phyloP scores from a whole-genome alignment of 2,113 vertebrate genomes.

The Cygnus atratus region DNA sequence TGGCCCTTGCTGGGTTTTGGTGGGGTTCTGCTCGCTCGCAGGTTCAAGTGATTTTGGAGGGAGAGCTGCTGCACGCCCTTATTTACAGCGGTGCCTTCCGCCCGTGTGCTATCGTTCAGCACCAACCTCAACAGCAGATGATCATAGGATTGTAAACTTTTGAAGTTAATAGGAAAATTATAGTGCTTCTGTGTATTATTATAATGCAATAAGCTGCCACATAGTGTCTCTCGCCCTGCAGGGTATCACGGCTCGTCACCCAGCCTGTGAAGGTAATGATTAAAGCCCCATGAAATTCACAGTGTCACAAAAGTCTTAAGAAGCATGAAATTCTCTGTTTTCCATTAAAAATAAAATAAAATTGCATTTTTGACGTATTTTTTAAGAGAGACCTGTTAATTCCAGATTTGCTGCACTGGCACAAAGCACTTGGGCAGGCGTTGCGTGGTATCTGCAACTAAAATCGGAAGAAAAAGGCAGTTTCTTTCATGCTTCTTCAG shows the following conservation, averaged over 20 bases:
- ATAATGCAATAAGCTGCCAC: slow-evolving; percentile 45
- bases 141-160: slow-evolving; percentile 76
- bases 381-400: neutral
- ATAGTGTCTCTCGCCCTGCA: slow-evolving; percentile 32
- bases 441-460: neutral
- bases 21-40: neutral
- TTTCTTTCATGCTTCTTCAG: neutral
- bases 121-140: slow-evolving; percentile 18
- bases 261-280: slow-evolving; percentile 58
- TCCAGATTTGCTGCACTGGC: neutral
- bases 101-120: neutral
- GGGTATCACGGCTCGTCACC: slow-evolving; percentile 38
- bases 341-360: neutral
- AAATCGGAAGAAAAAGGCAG: neutral
- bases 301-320: slow-evolving; percentile 68
- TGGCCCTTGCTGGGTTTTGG: neutral
- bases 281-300: slow-evolving; percentile 77
- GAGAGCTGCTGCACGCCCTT: neutral
- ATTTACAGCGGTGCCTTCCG: neutral
- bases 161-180: slow-evolving; percentile 74
- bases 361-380: neutral
- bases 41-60: neutral
- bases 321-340: slow-evolving; percentile 45
- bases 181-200: slow-evolving; percentile 39
- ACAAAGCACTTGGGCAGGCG: neutral